These are phyloP conservation scores for Poeciliopsis turrubarensis DNA, from an alignment of 2,113 vertebrate genomes.

Conservation along the genomic window DNA sequence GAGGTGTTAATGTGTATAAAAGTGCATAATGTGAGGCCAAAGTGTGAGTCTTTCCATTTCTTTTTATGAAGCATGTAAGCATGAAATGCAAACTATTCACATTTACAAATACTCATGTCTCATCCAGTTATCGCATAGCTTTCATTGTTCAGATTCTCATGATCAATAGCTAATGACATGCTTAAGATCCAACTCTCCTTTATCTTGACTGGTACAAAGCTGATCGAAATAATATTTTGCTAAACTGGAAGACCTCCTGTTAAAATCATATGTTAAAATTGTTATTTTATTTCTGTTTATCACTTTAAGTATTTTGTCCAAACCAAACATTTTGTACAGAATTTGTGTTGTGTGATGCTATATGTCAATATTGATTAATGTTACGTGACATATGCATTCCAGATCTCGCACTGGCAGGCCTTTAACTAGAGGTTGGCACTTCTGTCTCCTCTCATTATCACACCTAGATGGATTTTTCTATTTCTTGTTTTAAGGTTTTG, in stretches of 20 bases:
- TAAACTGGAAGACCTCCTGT: constrained; percentile 7
- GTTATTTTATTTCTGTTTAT: not conserved
- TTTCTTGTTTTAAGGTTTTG: not conserved
- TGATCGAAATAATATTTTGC: not conserved
- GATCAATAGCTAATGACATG: not conserved
- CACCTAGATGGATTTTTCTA: not conserved
- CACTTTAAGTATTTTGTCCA: not conserved
- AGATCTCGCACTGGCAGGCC: not conserved
- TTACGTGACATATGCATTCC: not conserved
- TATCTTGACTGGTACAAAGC: not conserved
- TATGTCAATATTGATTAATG: constrained; percentile 7
- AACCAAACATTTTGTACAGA: not conserved
- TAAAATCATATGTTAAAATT: too few relatives aligned
- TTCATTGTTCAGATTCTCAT: not conserved
- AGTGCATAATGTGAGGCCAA: constrained; percentile 7
- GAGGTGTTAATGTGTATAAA: constrained; percentile 16
- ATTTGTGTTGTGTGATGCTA: not conserved
- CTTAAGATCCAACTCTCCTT: not conserved
- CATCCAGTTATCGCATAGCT: constrained; percentile 9
- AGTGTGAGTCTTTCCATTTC: constrained; percentile 20
- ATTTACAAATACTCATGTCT: constrained; percentile 9
- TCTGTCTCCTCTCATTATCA: constrained; percentile 12
- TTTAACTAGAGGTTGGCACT: not conserved
- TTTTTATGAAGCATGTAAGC: constrained; percentile 23
- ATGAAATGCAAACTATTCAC: constrained; percentile 31